Evolutionary conservation across 2,888 invertebrate genomes (phyloP), one percentile per base, ranked within the genome.

Genomic region (Acleris sparsana): DNA sequence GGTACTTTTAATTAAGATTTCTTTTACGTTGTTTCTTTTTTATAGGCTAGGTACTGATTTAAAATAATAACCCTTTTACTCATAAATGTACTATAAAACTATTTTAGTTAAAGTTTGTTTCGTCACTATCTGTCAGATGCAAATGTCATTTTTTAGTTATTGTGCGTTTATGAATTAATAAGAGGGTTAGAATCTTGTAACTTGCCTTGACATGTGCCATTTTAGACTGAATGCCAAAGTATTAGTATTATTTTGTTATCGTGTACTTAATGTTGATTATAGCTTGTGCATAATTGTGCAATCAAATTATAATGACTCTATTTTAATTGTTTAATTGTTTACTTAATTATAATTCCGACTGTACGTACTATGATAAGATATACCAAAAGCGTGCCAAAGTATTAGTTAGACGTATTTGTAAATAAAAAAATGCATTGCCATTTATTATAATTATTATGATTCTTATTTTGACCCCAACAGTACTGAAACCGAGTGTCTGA

Each of bases 191-290:
- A 11, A 2, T 22, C 5, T 46, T 46, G 5, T 5, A 46, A 29
- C 29, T 61, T 65, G 66, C 66, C 66, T 57, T 62, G 39, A 56
- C 39, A 66, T 77, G 73, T 77, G 76, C 78, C 78, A 77, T 75
- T 75, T 77, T 77, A 85, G 86, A 87, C 88, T 87, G 87, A 88
- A 77, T 79, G 72, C 86, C 84, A 86, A 87, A 88, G 82, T 73
- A 73, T 71, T 80, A 79, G 75, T 76, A 75, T 76, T 79, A 75
- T 68, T 75, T 77, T 79, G 55, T 69, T 76, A 69, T 76, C 74
- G 77, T 75, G 71, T 79, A 77, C 75, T 80, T 80, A 72, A 79
- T 75, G 69, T 70, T 70, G 69, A 69, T 68, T 70, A 67, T 69
- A 60, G 61, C 68, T 65, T 73, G 62, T 72, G 64, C 74, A 63